Percentiles rank a stretch among this genome's conserved stretches.
phyloP scores from a whole-genome alignment of 1,140 invertebrate species.

The Cherax quadricarinatus region DNA sequence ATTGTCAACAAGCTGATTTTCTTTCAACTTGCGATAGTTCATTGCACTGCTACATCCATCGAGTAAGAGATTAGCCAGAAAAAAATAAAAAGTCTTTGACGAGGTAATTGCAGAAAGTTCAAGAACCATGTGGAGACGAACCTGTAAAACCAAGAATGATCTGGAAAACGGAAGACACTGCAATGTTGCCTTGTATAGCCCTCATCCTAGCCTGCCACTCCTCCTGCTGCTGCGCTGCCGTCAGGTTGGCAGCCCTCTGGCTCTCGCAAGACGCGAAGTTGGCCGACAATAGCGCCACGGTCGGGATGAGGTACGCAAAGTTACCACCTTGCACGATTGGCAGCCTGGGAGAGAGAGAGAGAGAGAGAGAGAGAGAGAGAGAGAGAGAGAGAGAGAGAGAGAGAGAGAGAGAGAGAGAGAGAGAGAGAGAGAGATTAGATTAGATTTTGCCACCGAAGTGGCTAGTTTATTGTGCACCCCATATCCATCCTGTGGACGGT shows the following conservation, averaged over 20 bases:
- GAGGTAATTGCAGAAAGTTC: too few relatives aligned
- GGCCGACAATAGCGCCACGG: constrained; percentile 86
- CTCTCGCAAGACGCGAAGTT: constrained; percentile 87
- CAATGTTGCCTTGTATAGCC: constrained; percentile 89
- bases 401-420: neutral
- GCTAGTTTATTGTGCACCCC: too few relatives aligned
- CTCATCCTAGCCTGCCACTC: constrained; percentile 88
- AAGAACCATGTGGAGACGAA: constrained; percentile 66
- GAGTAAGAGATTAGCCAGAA: too few relatives aligned
- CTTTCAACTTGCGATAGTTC: too few relatives aligned
- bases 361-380: neutral
- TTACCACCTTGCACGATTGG: constrained; percentile 88
- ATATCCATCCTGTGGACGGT: too few relatives aligned
- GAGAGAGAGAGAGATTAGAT: too few relatives aligned
- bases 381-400: neutral
- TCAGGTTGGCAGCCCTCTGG: constrained; percentile 8
- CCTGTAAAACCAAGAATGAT: constrained; percentile 84
- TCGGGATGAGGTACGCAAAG: constrained; percentile 89
- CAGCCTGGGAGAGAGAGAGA: constrained; percentile 78
- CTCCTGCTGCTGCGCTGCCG: constrained; percentile 79
- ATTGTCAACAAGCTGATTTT: too few relatives aligned
- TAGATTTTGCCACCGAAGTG: too few relatives aligned
- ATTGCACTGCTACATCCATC: too few relatives aligned
- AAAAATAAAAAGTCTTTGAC: too few relatives aligned
- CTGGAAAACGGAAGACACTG: constrained; percentile 87